Conservation (phyloP, 2,113 vertebrate genomes). For the Capreolus pygargus region DNA sequence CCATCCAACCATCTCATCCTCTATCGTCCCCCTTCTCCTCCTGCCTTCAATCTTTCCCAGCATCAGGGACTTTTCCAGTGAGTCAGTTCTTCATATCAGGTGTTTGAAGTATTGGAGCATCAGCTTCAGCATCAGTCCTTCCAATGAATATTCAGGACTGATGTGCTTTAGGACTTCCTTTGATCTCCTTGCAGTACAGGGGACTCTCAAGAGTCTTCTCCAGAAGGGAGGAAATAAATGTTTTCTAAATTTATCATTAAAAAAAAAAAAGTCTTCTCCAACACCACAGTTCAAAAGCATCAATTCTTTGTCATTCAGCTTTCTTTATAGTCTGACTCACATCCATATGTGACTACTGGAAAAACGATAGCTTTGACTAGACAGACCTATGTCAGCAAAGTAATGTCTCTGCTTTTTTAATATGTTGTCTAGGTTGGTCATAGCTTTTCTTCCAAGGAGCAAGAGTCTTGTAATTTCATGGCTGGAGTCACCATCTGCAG, state of each 20-base stretch:
- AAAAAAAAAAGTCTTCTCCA: background rate
- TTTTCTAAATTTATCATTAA: no score
- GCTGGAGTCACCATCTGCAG: background rate
- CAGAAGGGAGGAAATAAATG: background rate
- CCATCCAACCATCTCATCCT: background rate
- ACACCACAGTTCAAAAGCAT: background rate
- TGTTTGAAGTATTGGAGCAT: background rate
- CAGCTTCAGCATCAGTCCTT: background rate
- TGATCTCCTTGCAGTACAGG: background rate
- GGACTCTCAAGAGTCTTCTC: background rate
- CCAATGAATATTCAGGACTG: background rate
- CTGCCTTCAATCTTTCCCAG: background rate
- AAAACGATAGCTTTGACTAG: background rate
- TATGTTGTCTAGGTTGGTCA: background rate
- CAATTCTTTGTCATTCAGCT: background rate
- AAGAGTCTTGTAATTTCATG: background rate
- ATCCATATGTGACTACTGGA: background rate
- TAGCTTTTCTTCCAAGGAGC: background rate
- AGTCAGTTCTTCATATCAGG: background rate
- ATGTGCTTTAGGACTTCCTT: background rate
- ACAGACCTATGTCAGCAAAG: background rate
- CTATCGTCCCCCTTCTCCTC: background rate
- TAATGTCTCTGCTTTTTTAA: background rate
- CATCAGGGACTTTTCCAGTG: background rate
- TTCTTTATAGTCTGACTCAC: background rate